Conservation (phyloP, 2,888 invertebrate genomes). For the Chaetoderma sp. region DNA sequence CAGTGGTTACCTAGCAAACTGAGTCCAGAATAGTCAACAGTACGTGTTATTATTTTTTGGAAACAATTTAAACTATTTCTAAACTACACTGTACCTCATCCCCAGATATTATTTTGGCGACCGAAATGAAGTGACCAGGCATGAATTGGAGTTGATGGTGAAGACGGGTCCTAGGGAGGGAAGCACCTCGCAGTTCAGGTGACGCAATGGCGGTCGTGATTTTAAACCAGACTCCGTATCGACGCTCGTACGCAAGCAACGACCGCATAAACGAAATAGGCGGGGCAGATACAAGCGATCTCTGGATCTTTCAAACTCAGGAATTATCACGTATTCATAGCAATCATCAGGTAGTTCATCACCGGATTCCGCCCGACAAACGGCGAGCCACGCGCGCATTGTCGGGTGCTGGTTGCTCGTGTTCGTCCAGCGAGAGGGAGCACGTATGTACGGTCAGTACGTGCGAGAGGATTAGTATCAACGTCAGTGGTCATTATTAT, state of each 20-base stretch:
- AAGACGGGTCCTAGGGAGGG: too few relatives aligned
- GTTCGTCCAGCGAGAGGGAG: conserved; percentile 23
- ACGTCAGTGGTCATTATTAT: conserved; percentile 68
- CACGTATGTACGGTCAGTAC: conserved; percentile 59
- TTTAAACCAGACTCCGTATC: conserved; percentile 57
- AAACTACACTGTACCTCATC: too few relatives aligned
- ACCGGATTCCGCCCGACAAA: background rate
- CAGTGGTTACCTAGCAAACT: too few relatives aligned
- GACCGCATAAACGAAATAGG: conserved; percentile 48
- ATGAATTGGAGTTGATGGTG: too few relatives aligned
- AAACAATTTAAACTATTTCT: too few relatives aligned
- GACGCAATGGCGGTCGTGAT: conserved; percentile 56
- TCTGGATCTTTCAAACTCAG: conserved; percentile 44
- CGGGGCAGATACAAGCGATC: conserved; percentile 47
- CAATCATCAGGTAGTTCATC: background rate
- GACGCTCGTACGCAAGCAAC: conserved; percentile 46
- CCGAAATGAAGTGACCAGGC: too few relatives aligned
- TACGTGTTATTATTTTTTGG: too few relatives aligned
- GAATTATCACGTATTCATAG: background rate
- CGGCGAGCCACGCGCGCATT: background rate
- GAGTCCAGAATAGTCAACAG: too few relatives aligned
- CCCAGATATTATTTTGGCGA: too few relatives aligned
- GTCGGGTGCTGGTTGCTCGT: background rate
- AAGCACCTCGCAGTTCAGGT: too few relatives aligned
- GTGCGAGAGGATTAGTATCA: conserved; percentile 66